Percentiles rank a stretch among this genome's conserved stretches.
phyloP scores from a whole-genome alignment of 2,113 vertebrate genomes.

The Tetrao urogallus region DNA sequence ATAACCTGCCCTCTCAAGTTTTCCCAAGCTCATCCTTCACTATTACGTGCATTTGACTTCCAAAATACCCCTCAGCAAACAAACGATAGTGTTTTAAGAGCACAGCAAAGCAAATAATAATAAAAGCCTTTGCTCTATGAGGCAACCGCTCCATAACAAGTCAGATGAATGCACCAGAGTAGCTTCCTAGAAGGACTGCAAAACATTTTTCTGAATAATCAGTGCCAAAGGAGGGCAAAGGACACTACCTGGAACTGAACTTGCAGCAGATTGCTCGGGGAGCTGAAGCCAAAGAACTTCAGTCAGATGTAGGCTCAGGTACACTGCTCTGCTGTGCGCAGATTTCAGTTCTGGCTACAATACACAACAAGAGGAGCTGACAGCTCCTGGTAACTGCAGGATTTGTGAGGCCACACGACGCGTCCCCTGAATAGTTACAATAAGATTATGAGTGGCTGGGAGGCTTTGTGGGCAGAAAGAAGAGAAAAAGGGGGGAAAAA shows the following conservation, averaged over 20 bases:
- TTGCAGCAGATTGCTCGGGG: not conserved
- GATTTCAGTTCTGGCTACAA: not conserved
- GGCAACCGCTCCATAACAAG: not conserved
- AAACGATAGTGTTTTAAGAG: not conserved
- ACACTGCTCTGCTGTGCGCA: fast-evolving
- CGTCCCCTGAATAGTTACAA: not conserved
- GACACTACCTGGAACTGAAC: not conserved
- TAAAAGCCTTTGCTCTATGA: not conserved
- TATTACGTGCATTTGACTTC: not conserved
- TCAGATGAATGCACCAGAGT: not conserved
- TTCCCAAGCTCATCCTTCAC: not conserved
- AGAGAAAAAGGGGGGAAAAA: no score
- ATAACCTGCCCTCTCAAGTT: not conserved
- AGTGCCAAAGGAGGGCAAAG: not conserved
- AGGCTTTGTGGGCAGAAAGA: not conserved
- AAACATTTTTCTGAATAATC: not conserved
- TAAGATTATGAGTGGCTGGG: not conserved
- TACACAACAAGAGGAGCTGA: not conserved
- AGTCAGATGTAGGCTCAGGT: not conserved
- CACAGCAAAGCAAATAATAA: not conserved
- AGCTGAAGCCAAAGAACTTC: not conserved
- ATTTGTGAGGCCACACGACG: fast-evolving
- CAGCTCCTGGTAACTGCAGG: not conserved
- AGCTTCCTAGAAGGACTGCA: not conserved
- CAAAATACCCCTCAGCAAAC: not conserved